Evolutionary conservation across 2,888 invertebrate genomes (phyloP).

Genomic region (Harmothoe impar): DNA sequence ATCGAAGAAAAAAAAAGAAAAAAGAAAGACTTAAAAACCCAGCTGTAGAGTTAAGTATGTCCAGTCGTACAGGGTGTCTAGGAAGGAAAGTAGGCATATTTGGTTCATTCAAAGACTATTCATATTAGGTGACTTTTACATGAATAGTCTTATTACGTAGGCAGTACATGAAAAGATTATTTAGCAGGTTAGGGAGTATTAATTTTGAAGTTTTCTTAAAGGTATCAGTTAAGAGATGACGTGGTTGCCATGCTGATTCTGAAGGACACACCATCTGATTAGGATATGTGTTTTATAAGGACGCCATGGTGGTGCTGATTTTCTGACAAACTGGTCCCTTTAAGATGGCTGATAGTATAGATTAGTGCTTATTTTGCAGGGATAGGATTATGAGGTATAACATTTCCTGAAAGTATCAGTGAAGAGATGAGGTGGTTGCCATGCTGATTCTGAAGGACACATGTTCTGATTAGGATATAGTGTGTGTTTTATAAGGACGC

Average conservation of each 20-base stretch:
- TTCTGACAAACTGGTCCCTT: background rate
- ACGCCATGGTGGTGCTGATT: slow-evolving; percentile 18
- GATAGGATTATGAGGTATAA: no score
- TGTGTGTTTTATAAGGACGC: background rate
- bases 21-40: no score
- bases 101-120: background rate
- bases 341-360: no score
- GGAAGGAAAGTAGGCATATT: no score
- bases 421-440: background rate
- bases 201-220: no score
- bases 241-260: slow-evolving; percentile 13
- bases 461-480: no score
- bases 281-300: background rate
- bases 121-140: slow-evolving; percentile 1
- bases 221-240: background rate
- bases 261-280: background rate
- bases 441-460: slow-evolving; percentile 2
- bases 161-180: background rate
- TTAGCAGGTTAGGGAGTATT: background rate
- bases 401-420: background rate
- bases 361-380: background rate
- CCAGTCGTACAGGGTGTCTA: no score
- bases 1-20: no score
- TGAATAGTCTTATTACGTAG: background rate
- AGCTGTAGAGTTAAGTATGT: no score